Evolutionary conservation across 2,797 vertebrate genomes (phyloP), one percentile per base, ranked within the genome.

Genomic region (Melanotaenia maccullochi): DNA sequence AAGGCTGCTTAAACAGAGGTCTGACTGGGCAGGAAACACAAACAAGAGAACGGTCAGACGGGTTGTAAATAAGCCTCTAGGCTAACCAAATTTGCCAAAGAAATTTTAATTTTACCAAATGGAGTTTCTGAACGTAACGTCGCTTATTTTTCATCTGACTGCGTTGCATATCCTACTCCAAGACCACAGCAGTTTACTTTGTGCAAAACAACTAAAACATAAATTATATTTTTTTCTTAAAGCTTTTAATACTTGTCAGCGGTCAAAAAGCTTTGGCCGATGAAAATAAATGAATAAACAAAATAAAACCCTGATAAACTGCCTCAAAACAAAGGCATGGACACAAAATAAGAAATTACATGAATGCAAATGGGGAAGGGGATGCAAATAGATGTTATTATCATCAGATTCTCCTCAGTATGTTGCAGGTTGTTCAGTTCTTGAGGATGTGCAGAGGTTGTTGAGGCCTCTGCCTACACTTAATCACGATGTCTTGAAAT

Each of bases 401-500:
- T 87, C 87, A 92, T 93, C 89, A 90, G 85, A 79, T 86, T 32
- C 77, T 78, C 71, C 87, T 89, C 84, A 54, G 60, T 57, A 16
- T 76, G 78, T 84, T 33, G 65, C 73, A 77, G 82, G 82, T 89
- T 82, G 65, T 85, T 84, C 75, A 87, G 79, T 77, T 90, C 72
- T 86, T 60, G 84, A 89, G 82, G 77, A 88, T 60, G 73, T 60
- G 81, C 79, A n/a, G 75, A 62, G 68, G 79, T 78, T 84, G 80
- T 85, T 61, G 79, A 90, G 79, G 80, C 76, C 68, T 84, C 87
- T 57, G 82, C 80, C 80, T 72, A 73, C 76, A 82, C 88, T 91
- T 91, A 83, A 93, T 93, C 91, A 90, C 68, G 40, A 70, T 60
- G 76, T 84, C 85, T 89, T 65, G 70, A 87, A 81, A 88, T 79